These are phyloP conservation scores for Falco cherrug DNA, from an alignment of 2,797 vertebrate genomes.

Conservation along the genomic window DNA sequence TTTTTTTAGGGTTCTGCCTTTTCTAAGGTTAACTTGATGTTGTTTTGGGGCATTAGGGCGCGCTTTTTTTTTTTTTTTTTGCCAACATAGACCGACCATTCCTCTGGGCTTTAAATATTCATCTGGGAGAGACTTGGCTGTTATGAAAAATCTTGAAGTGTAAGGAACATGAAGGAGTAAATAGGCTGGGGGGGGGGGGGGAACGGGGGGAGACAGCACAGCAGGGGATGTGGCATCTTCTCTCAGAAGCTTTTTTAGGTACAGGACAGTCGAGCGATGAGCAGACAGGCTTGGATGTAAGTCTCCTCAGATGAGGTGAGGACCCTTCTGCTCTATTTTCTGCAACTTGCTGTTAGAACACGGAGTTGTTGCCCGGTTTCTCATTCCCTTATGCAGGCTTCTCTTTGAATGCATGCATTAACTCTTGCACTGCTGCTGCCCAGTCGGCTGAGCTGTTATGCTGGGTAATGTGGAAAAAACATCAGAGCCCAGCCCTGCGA, in stretches of 20 bases:
- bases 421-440: background rate
- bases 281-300: background rate
- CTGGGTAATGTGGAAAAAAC: background rate
- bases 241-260: background rate
- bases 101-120: conserved; percentile 7
- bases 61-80: background rate
- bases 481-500: background rate
- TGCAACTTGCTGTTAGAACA: background rate
- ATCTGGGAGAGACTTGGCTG: conserved; percentile 5
- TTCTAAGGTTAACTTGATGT: background rate
- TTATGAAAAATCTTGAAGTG: conserved; percentile 1
- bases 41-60: background rate
- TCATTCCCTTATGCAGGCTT: background rate
- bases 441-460: background rate
- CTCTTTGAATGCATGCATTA: background rate
- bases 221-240: conserved; percentile 2
- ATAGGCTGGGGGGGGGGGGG: background rate
- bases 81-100: background rate
- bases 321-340: background rate
- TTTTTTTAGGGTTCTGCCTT: background rate
- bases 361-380: background rate
- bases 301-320: conserved; percentile 2
- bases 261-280: fast-evolving
- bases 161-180: background rate
- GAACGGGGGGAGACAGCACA: no score